A percentile compares a stretch with the other conserved stretches of the same genome.
phyloP scores from a whole-genome alignment of 1,140 invertebrate species.

The Zaprionus ghesquierei region DNA sequence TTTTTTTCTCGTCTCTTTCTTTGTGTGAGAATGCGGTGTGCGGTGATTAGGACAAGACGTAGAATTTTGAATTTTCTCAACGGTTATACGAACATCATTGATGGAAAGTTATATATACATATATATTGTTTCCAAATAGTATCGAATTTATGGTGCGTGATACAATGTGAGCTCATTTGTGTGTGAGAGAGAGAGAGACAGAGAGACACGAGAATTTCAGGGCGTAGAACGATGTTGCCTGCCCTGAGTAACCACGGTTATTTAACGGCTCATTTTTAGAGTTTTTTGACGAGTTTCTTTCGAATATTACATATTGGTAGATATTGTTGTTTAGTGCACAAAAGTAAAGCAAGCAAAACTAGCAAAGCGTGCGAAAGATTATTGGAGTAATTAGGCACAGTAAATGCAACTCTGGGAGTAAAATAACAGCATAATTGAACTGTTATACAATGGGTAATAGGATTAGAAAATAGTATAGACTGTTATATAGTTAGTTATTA shows the following conservation, averaged over 20 bases:
- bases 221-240: constrained; percentile 1
- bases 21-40: constrained; percentile 1
- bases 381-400: not conserved
- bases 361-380: constrained; percentile 37
- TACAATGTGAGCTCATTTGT: not conserved
- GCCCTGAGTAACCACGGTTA: not conserved
- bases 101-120: not conserved
- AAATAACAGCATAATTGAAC: not conserved
- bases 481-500: not conserved
- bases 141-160: constrained; percentile 5
- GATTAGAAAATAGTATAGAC: not conserved
- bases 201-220: not conserved
- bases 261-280: constrained; percentile 50
- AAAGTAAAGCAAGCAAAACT: constrained; percentile 21
- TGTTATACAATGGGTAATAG: not conserved
- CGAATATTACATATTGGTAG: not conserved
- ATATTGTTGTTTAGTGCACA: constrained; percentile 7
- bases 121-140: constrained; percentile 1
- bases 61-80: constrained; percentile 18
- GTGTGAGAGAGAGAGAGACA: not conserved
- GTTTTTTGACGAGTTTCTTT: constrained; percentile 47
- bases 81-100: constrained; percentile 35
- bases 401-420: not conserved
- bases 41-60: constrained; percentile 9
- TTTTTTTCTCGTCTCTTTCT: not conserved